Evolutionary conservation across 2,888 invertebrate genomes (phyloP).

Genomic region (Tetragnatha montana): DNA sequence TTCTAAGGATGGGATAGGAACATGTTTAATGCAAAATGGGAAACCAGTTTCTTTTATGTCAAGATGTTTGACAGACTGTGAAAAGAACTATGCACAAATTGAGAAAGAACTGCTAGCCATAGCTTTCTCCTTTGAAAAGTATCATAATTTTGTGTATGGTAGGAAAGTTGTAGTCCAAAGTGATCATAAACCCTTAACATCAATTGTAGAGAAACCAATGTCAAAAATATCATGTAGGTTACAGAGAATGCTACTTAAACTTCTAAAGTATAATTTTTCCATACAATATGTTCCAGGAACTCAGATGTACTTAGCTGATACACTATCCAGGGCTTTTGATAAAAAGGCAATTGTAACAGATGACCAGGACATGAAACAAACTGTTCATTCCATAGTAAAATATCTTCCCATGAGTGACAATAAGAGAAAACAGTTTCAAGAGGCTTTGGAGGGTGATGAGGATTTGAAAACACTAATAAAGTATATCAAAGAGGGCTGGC

Average conservation of each 20-base stretch:
- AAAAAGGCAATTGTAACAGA: background rate
- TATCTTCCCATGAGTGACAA: background rate
- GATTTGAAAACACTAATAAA: background rate
- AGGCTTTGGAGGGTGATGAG: background rate
- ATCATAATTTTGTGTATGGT: conserved; percentile 18
- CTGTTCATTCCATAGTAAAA: background rate
- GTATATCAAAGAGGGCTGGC: background rate
- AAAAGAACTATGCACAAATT: conserved; percentile 28
- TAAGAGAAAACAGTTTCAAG: background rate
- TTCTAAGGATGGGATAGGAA: conserved; percentile 14
- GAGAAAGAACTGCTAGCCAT: conserved; percentile 22
- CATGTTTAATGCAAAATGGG: conserved; percentile 2
- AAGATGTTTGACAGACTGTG: background rate
- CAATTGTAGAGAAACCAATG: conserved; percentile 10
- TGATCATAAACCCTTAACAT: conserved; percentile 7
- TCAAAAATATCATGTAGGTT: conserved; percentile 2
- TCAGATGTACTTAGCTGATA: background rate
- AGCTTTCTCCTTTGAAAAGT: conserved; percentile 1
- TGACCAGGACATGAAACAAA: background rate
- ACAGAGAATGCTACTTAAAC: conserved; percentile 20
- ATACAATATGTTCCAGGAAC: background rate
- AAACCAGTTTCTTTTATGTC: conserved; percentile 3
- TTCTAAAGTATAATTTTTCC: background rate
- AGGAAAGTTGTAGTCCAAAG: conserved; percentile 9
- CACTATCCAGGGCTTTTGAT: background rate